These are phyloP conservation scores for Ochropleura leucogaster DNA, from an alignment of 2,888 invertebrate species.

Conservation along the genomic window DNA sequence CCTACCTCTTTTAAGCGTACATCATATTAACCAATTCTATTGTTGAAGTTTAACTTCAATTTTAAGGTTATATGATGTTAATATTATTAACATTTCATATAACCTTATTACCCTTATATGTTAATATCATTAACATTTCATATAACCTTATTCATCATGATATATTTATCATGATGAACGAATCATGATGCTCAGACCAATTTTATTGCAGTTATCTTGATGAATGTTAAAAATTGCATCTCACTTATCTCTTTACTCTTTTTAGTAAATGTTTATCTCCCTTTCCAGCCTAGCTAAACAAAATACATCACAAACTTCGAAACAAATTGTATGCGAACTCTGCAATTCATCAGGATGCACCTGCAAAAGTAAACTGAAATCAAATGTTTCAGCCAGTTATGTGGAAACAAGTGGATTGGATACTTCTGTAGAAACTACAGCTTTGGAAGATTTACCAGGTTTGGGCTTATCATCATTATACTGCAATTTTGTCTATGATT, in stretches of 20 bases:
- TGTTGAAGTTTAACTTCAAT: not conserved
- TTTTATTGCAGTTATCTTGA: not conserved
- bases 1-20: no score
- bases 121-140: not conserved
- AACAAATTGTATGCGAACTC: conserved; percentile 72
- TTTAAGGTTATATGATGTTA: conserved; percentile 37
- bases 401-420: conserved; percentile 67
- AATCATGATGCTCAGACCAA: not conserved
- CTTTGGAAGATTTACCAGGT: conserved; percentile 86
- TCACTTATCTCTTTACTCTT: conserved; percentile 28
- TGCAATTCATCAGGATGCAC: conserved; percentile 75
- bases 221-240: not conserved
- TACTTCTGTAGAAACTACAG: conserved; percentile 82
- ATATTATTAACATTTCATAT: not conserved
- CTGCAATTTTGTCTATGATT: not conserved
- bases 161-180: no score
- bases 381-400: conserved; percentile 58
- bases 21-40: not conserved
- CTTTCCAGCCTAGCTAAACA: conserved; percentile 69
- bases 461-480: conserved; percentile 25
- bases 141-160: no score
- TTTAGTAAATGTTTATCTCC: not conserved
- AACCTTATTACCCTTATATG: no score
- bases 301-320: conserved; percentile 53
- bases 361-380: conserved; percentile 70